Base-by-base conservation (phyloP, 2,113 vertebrate genomes). In the Equus przewalskii region DNA sequence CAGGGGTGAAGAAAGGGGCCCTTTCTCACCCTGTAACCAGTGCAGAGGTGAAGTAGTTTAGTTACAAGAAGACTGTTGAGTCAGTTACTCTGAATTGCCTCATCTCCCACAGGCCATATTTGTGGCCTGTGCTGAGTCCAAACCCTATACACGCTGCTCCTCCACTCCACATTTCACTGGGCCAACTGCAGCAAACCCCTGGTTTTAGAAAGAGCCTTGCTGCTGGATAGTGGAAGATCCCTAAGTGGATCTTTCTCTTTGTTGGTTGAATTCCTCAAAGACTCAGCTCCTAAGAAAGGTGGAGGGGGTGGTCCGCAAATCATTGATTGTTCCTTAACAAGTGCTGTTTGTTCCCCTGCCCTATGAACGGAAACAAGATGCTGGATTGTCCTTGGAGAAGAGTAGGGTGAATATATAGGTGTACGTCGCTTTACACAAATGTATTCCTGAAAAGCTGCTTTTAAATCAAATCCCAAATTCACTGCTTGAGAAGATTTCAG, bases 381-480 rank as follows among this genome's bases (percentile, higher is more conserved):
- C 73, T 76, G 56, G 26, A 62, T 80, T 93, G 85, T 79, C 73
- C 49, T 96, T 44, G 51, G 46, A 67, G 44, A 54, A 89, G 54
- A 89, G 44, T 44, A 19, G 28, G 46, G 30, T 69, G 89, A 86
- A 87, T 56, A 78, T 49, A 16, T 79, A 80, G 49, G 22, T 69
- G 58, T n/a, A 80, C 92, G 94, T 97, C 83, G 44, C 75, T 89
- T 96, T 76, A 58, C 46, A 33, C 69, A 84, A 64, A 22, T 73
- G 14, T 88, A 26, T 91, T 86, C 41, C 65, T 67, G 82, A 76
- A 92, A 96, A 96, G 30, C 96, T 78, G 84, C 62, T 33, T 95
- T 93, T 85, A 67, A 85, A 78, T 73, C 67, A 96, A 58, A 51
- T 22, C 33, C 30, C 21, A 73, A 94, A 76, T 80, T 36, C n/a